Conservation (phyloP, 2,797 vertebrate genomes). For the Odontamblyopus lacepedii region DNA sequence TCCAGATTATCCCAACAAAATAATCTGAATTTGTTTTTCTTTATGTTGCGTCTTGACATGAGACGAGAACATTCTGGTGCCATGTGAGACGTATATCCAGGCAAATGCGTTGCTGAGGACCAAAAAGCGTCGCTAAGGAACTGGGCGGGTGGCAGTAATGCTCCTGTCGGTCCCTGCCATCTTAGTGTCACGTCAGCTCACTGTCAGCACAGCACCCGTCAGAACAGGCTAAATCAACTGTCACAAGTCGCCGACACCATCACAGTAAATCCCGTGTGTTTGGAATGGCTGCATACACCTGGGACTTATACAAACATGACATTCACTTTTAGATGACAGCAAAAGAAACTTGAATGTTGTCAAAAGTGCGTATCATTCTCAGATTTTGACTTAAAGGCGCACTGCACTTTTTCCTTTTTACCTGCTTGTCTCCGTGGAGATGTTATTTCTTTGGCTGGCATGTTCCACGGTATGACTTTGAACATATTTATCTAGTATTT, state of each 20-base stretch:
- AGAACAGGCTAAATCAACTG: neutral
- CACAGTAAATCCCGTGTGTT: neutral
- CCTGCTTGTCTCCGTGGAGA: too few species aligned
- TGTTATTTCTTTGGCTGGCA: too few species aligned
- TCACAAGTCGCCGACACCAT: neutral
- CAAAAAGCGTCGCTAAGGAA: neutral
- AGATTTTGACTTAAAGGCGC: too few species aligned
- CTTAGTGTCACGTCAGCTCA: conserved; percentile 68
- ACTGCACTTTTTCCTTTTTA: too few species aligned
- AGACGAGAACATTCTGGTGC: neutral
- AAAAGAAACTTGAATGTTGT: too few species aligned
- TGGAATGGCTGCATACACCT: too few species aligned
- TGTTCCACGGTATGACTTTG: too few species aligned
- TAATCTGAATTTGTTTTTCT: neutral
- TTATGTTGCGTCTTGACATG: neutral
- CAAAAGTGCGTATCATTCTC: too few species aligned
- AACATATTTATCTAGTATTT: too few species aligned
- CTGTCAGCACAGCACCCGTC: conserved; percentile 12
- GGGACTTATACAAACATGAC: too few species aligned
- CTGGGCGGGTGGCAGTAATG: conserved; percentile 16
- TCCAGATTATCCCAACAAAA: conserved; percentile 7
- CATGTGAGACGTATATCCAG: neutral
- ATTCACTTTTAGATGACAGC: too few species aligned
- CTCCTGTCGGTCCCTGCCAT: conserved; percentile 60
- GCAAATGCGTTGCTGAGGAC: neutral